Percentiles rank a stretch among this genome's conserved stretches.
Conservation (phyloP, 2,113 vertebrate species). For the Lynx canadensis region DNA sequence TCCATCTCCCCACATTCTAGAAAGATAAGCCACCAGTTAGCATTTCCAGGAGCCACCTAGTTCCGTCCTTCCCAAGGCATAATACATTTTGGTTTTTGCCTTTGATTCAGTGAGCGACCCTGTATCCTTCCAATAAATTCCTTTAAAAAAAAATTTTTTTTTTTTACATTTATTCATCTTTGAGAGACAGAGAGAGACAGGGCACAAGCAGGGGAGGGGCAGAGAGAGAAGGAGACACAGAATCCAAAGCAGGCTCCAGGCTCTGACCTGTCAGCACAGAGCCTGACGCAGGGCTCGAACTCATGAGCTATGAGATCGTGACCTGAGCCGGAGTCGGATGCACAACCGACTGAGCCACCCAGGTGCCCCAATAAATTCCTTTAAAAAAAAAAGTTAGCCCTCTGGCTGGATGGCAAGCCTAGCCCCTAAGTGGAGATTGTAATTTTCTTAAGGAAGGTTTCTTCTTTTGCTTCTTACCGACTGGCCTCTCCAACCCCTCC, state of each 20-base stretch:
- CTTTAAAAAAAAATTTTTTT: background rate
- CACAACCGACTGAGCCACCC: too few relatives aligned
- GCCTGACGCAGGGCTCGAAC: too few relatives aligned
- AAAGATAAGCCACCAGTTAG: background rate
- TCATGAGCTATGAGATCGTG: too few relatives aligned
- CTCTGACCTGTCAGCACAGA: too few relatives aligned
- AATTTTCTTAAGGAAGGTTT: constrained; percentile 37
- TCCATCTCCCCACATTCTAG: background rate
- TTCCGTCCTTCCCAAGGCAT: background rate
- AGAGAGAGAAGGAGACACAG: too few relatives aligned
- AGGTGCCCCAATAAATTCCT: background rate
- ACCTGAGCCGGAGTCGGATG: too few relatives aligned
- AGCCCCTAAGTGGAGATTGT: constrained; percentile 11
- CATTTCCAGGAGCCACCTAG: background rate
- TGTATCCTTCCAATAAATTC: background rate
- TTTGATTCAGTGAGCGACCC: background rate
- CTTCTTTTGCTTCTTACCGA: constrained; percentile 37
- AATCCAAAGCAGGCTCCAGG: too few relatives aligned
- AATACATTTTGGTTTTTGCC: background rate
- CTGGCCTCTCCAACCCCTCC: background rate
- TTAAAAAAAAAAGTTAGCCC: background rate
- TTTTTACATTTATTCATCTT: too few relatives aligned
- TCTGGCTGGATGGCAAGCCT: background rate
- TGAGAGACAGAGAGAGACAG: too few relatives aligned
- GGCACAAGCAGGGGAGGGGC: too few relatives aligned